Conservation (phyloP, 2,888 invertebrate genomes). For the Drosophila algonquin region DNA sequence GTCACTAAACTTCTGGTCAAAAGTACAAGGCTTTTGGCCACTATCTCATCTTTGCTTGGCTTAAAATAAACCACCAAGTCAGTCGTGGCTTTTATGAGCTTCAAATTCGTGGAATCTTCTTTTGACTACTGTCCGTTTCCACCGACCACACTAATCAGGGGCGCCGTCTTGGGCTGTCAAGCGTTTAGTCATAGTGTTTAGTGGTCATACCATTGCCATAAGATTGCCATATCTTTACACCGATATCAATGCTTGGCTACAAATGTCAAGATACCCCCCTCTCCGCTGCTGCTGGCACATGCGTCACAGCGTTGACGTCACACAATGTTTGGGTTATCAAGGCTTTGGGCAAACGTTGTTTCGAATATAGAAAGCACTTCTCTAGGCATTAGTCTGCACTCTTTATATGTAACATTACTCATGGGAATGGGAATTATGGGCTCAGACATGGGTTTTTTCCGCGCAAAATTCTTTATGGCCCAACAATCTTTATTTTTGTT, state of each 20-base stretch:
- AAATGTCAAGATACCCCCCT: constrained; percentile 5
- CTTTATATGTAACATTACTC: constrained; percentile 39
- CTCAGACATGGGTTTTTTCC: constrained; percentile 34
- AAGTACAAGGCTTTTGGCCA: neutral
- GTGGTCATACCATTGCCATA: constrained; percentile 19
- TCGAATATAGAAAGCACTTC: no score
- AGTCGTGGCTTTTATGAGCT: constrained; percentile 26
- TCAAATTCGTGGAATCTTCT: constrained; percentile 20
- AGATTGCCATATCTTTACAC: constrained; percentile 36
- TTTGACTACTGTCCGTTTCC: constrained; percentile 18
- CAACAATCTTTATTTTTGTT: constrained; percentile 6
- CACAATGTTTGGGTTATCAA: constrained; percentile 28
- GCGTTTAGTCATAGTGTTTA: constrained; percentile 39
- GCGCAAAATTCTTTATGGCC: neutral
- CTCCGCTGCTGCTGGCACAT: constrained; percentile 13
- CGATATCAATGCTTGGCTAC: constrained; percentile 63
- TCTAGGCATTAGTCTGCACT: neutral
- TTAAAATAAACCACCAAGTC: neutral
- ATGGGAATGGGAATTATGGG: constrained; percentile 24
- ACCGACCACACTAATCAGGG: constrained; percentile 15
- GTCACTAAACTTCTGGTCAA: neutral
- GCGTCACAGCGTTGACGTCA: constrained; percentile 64
- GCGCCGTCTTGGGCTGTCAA: constrained; percentile 17
- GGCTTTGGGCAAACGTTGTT: constrained; percentile 10
- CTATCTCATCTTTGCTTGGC: neutral